Conservation (phyloP, 1,140 invertebrate species). For the Camponotus pennsylvanicus region DNA sequence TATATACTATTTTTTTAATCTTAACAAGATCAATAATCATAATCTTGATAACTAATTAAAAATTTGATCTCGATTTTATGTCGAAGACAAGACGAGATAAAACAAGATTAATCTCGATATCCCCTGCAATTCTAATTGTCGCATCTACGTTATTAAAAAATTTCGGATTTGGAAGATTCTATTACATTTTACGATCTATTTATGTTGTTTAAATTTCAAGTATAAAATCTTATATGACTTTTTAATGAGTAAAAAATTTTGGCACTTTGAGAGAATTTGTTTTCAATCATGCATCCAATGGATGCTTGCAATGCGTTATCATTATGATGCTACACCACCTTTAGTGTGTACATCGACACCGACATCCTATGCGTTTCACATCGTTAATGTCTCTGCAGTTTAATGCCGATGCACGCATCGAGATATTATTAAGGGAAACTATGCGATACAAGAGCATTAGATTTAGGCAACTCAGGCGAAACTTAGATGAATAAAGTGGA, state of each 20-base stretch:
- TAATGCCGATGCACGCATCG: slow-evolving; percentile 48
- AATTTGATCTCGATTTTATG: no score
- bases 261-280: not conserved
- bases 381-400: slow-evolving; percentile 26
- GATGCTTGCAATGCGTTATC: not conserved
- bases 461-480: not conserved
- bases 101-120: no score
- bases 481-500: not conserved
- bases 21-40: no score
- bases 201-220: not conserved
- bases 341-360: not conserved
- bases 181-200: not conserved
- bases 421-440: slow-evolving; percentile 41
- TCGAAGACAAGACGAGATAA: no score
- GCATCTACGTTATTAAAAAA: no score
- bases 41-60: no score
- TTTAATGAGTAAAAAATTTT: not conserved
- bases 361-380: slow-evolving; percentile 22
- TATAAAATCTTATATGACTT: not conserved
- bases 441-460: slow-evolving; percentile 5
- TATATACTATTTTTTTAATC: no score
- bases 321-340: not conserved
- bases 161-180: no score
- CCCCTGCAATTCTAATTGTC: no score
- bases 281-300: not conserved